phyloP scores from a whole-genome alignment of 2,113 vertebrate genomes.

The Balaeniceps rex region DNA sequence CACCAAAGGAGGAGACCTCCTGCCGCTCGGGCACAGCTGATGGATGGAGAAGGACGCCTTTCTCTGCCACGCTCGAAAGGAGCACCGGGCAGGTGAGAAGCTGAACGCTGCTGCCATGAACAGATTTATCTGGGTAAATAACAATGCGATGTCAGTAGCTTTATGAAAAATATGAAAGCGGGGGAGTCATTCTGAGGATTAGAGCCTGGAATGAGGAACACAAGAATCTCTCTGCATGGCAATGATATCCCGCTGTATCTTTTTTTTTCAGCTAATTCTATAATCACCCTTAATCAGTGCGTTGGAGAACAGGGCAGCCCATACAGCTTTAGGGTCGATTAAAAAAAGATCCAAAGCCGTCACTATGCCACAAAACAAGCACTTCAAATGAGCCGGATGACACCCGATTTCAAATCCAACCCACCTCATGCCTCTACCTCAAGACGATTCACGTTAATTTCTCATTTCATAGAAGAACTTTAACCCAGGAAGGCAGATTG shows the following conservation, averaged over 20 bases:
- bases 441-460: not conserved
- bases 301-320: not conserved
- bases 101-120: not conserved
- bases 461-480: slow-evolving; percentile 21
- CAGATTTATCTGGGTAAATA: not conserved
- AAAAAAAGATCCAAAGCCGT: not conserved
- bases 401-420: not conserved
- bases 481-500: slow-evolving; percentile 2
- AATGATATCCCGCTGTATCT: not conserved
- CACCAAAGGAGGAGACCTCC: not conserved
- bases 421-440: not conserved
- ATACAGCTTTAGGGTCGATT: not conserved
- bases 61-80: rapidly evolving
- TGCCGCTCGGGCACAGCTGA: not conserved
- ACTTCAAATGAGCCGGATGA: not conserved
- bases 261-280: not conserved
- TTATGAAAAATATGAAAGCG: not conserved
- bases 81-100: not conserved
- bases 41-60: not conserved
- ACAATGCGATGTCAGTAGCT: not conserved
- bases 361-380: not conserved
- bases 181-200: slow-evolving; percentile 2
- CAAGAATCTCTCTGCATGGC: not conserved
- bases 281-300: not conserved
- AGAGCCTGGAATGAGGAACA: not conserved